A percentile compares a stretch with the other conserved stretches of the same genome.
These are phyloP conservation scores for Smutsia gigantea DNA, from an alignment of 2,797 vertebrate species.

Conservation along the genomic window DNA sequence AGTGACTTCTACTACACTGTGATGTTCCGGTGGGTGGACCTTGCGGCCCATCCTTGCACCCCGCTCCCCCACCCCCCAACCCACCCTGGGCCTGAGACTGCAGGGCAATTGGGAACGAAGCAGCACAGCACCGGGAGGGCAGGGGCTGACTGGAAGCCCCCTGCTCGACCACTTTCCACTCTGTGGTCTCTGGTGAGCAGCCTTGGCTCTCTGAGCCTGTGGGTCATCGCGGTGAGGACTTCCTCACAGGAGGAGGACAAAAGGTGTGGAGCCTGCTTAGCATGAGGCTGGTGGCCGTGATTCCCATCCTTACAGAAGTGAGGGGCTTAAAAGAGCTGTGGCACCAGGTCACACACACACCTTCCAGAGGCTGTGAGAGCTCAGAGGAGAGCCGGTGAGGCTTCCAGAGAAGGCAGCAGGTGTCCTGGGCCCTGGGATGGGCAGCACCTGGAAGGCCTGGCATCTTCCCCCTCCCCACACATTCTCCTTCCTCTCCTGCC, in stretches of 20 bases:
- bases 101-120: background rate
- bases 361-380: background rate
- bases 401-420: background rate
- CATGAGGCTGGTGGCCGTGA: background rate
- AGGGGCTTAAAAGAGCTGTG: background rate
- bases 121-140: fast-evolving
- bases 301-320: background rate
- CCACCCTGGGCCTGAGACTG: background rate
- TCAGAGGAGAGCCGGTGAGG: background rate
- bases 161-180: background rate
- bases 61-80: too few relatives aligned
- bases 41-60: too few relatives aligned
- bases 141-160: background rate
- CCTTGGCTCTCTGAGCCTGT: background rate
- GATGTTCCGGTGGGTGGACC: constrained; percentile 91
- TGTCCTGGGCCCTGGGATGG: background rate
- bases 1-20: constrained; percentile 95
- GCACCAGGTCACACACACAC: fast-evolving
- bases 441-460: fast-evolving
- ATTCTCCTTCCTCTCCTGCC: background rate
- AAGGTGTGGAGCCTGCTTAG: background rate
- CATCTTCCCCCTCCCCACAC: background rate
- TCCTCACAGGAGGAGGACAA: background rate
- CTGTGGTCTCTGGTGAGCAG: background rate
- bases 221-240: background rate